These are phyloP conservation scores for Drosophila merina DNA, from an alignment of 2,888 invertebrate species.

Conservation along the genomic window DNA sequence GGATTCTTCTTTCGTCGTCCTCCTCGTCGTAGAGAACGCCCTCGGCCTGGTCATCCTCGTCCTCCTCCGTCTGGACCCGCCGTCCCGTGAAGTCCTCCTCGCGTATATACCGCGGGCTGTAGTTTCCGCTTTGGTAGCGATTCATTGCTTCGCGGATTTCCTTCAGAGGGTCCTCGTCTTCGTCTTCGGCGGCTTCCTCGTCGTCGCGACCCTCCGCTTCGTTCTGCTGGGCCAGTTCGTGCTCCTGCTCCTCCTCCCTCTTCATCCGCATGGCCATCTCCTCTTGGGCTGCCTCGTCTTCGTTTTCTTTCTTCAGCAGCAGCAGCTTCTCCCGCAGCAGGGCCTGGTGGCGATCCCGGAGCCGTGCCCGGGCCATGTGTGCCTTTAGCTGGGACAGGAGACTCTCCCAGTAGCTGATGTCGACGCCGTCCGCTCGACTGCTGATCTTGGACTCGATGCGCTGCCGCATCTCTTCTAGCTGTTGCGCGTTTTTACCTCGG, in stretches of 20 bases:
- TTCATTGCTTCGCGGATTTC: constrained; percentile 51
- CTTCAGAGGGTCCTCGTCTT: constrained; percentile 43
- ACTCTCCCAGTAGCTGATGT: constrained; percentile 99
- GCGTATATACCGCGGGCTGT: constrained; percentile 90
- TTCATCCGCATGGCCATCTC: constrained; percentile 60
- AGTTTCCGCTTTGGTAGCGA: constrained; percentile 92
- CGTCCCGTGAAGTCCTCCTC: constrained; percentile 66
- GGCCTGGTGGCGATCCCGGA: constrained; percentile 96
- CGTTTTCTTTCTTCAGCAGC: constrained; percentile 94
- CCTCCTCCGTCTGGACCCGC: constrained; percentile 36
- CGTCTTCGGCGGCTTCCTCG: constrained; percentile 2
- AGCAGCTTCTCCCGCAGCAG: constrained; percentile 94
- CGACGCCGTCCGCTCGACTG: constrained; percentile 94
- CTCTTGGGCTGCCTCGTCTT: constrained; percentile 83
- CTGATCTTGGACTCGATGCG: constrained; percentile 95
- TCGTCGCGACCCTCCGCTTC: not conserved
- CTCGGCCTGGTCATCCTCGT: constrained; percentile 53
- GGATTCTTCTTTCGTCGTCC: constrained; percentile 61
- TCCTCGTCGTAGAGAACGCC: constrained; percentile 59
- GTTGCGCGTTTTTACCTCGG: constrained; percentile 95
- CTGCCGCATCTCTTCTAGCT: constrained; percentile 92
- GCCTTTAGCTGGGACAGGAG: constrained; percentile 97
- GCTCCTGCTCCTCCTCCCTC: constrained; percentile 63
- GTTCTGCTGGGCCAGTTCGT: not conserved
- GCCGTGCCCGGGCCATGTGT: constrained; percentile 95